These are phyloP conservation scores for Stratiolaelaps scimitus DNA, from an alignment of 1,140 invertebrate genomes.

Conservation along the genomic window DNA sequence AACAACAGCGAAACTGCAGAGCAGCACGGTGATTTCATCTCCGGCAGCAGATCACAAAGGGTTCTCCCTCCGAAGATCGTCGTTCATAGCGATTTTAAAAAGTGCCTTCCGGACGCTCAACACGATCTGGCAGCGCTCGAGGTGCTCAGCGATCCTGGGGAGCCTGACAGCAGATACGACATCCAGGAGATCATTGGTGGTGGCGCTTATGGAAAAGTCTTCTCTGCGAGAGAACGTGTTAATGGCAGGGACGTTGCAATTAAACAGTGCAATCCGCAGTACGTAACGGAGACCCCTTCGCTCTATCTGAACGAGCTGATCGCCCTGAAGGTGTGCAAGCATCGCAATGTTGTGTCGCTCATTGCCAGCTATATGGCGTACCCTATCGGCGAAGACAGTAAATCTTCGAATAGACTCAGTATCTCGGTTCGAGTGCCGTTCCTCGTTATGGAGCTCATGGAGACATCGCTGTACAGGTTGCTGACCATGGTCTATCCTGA, in stretches of 20 bases:
- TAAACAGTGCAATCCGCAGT: not conserved
- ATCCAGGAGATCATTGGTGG: not conserved
- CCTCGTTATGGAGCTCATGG: conserved; percentile 21
- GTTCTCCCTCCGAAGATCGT: too few species aligned
- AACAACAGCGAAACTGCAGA: too few species aligned
- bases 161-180: not conserved
- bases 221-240: not conserved
- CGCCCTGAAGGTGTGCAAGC: not conserved
- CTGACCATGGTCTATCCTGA: not conserved
- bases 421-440: conserved; percentile 1
- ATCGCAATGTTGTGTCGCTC: not conserved
- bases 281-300: not conserved
- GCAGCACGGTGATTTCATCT: too few species aligned
- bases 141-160: not conserved
- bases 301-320: not conserved
- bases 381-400: not conserved
- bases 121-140: not conserved
- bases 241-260: not conserved
- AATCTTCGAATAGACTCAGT: too few species aligned
- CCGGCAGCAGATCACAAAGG: too few species aligned
- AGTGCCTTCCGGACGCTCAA: too few species aligned
- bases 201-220: not conserved
- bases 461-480: not conserved
- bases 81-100: too few species aligned
- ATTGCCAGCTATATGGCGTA: not conserved